These are phyloP conservation scores for Ctenoplectra terminalis DNA, from an alignment of 1,140 invertebrate genomes.

Conservation along the genomic window DNA sequence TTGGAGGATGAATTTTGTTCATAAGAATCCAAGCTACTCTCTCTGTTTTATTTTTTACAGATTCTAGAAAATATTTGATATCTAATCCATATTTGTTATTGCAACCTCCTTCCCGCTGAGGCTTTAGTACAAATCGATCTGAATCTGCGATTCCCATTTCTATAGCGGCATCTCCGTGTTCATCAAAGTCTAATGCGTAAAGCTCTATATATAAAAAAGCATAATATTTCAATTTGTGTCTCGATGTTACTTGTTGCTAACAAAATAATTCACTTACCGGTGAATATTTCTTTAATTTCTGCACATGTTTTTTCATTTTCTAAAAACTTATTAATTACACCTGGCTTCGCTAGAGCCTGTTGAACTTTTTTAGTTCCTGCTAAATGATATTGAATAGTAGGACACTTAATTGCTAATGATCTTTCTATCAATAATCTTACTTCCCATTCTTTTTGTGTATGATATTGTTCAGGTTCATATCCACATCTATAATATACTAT, in stretches of 20 bases:
- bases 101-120: slow-evolving; percentile 97
- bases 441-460: slow-evolving; percentile 91
- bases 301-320: slow-evolving; percentile 68
- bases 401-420: slow-evolving; percentile 95
- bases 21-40: slow-evolving; percentile 96
- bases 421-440: slow-evolving; percentile 92
- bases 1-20: slow-evolving; percentile 92
- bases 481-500: slow-evolving; percentile 96
- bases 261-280: slow-evolving; percentile 80
- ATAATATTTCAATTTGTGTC: not conserved
- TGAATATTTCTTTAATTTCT: slow-evolving; percentile 91
- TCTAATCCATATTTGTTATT: slow-evolving; percentile 96
- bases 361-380: slow-evolving; percentile 95
- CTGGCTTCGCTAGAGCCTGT: slow-evolving; percentile 90
- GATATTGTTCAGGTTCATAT: slow-evolving; percentile 94
- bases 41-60: slow-evolving; percentile 86
- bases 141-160: slow-evolving; percentile 92
- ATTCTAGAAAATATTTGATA: slow-evolving; percentile 86
- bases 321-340: slow-evolving; percentile 89
- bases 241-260: not conserved
- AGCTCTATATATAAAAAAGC: slow-evolving; percentile 81
- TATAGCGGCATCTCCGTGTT: slow-evolving; percentile 89
- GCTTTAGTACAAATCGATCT: slow-evolving; percentile 95
- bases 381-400: slow-evolving; percentile 93
- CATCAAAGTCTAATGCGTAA: slow-evolving; percentile 92